Base-by-base conservation (phyloP, 1,140 invertebrate species). In the Panagrolaimus sp. region DNA sequence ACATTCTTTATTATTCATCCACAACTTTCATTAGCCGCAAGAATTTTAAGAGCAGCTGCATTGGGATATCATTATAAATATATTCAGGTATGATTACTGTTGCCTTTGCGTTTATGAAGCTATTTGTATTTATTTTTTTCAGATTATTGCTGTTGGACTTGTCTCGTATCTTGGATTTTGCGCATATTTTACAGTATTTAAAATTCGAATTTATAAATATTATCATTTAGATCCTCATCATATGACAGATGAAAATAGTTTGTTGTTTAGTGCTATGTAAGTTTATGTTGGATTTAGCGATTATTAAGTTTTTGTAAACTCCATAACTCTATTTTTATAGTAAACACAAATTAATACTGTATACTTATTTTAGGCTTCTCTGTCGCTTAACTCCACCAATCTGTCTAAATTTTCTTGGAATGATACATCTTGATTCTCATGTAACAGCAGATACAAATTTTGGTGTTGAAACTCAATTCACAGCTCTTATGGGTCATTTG, bases 361-460 rank as follows among this genome's bases (percentile, higher is more conserved):
- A 14, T 11, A 65, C 16, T 63, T 53, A n/a, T 75, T 81, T 73
- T 67, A 96, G 93, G 84, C 89, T 98, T 87, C 87, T 98, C 9
- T 98, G 93, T 83, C 89, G 96, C 16, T 86, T 99, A 8, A 99
- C 96, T 4, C 93, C 96, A 0, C 95, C 96, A 5, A 89, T 99
- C 87, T 98, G 96, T 86, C 88, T 99, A 7, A 99, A 99, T 84
- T 98, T 98, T 82, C 87, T 99, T 13, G 92, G 94, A 45, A 86
- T 99, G 7, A 93, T 98, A 76, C 96, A 99, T 79, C 91, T 99
- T 89, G 96, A 99, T 84, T 95, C 92, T 25, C 93, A 98, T 80
- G 89, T 98, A 46, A 94, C 94, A 47, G 89, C 91, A 74, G 88
- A 88, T 62, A 87, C 87, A 47, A 68, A 74, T 64, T 73, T 73